Evolutionary conservation across 2,113 vertebrate genomes (phyloP).

Genomic region (Meleagris gallopavo): DNA sequence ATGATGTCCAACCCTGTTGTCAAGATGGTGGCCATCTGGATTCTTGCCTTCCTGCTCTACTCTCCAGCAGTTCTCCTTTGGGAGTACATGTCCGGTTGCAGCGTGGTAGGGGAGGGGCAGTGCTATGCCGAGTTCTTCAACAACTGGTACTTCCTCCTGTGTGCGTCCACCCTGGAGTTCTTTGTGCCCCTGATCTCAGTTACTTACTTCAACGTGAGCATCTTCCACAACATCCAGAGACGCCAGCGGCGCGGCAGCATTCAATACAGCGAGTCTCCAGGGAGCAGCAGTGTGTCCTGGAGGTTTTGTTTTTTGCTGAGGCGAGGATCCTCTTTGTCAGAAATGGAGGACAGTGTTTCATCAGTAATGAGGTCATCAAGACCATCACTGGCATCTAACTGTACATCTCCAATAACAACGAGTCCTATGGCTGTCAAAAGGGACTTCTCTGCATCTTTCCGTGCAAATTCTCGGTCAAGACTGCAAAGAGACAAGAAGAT

Average conservation of each 20-base stretch:
- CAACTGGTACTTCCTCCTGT: slow-evolving; percentile 87
- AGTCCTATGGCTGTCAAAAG: not conserved
- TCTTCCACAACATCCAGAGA: slow-evolving; percentile 86
- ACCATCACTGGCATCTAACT: not conserved
- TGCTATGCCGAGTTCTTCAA: slow-evolving; percentile 83
- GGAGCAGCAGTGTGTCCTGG: not conserved
- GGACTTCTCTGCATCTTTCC: slow-evolving; percentile 64
- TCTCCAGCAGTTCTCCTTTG: slow-evolving; percentile 86
- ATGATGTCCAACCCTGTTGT: slow-evolving; percentile 75
- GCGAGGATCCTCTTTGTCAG: accelerated
- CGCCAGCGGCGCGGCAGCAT: not conserved
- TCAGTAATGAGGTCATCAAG: not conserved
- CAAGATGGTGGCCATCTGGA: slow-evolving; percentile 85
- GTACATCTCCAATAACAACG: not conserved
- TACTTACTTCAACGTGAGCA: slow-evolving; percentile 90
- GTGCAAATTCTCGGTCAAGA: not conserved
- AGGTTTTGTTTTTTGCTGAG: not conserved
- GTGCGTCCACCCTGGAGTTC: slow-evolving; percentile 88
- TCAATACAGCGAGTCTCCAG: not conserved
- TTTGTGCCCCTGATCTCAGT: slow-evolving; percentile 85
- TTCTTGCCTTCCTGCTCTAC: slow-evolving; percentile 86
- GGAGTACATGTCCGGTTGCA: slow-evolving; percentile 45
- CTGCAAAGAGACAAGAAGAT: slow-evolving; percentile 80
- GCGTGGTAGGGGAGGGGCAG: not conserved
- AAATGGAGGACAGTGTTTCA: slow-evolving; percentile 21